These are phyloP conservation scores for Heliconius melpomene DNA, from an alignment of 1,140 invertebrate species.

Conservation along the genomic window DNA sequence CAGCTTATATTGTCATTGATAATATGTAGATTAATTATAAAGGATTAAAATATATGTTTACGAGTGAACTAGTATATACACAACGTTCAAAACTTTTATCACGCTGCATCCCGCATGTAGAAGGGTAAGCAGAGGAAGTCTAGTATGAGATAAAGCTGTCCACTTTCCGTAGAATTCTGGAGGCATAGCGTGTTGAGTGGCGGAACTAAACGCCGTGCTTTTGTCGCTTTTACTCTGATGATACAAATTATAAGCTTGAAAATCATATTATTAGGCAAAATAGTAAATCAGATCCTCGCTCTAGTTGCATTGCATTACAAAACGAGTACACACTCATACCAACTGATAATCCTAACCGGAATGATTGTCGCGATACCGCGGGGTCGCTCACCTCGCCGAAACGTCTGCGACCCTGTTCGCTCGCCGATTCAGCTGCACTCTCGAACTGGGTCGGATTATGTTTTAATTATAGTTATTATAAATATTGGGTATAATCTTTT, in stretches of 20 bases:
- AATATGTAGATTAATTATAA: slow-evolving; percentile 8
- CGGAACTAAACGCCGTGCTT: too few species aligned
- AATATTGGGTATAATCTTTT: not conserved
- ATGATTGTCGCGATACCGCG: slow-evolving; percentile 59
- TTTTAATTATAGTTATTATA: not conserved
- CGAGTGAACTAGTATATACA: not conserved
- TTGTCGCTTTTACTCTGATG: not conserved
- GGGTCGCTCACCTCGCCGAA: slow-evolving; percentile 70
- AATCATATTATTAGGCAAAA: not conserved
- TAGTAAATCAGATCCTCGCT: slow-evolving; percentile 52
- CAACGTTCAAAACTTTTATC: too few species aligned
- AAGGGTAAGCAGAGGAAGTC: too few species aligned
- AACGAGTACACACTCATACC: slow-evolving; percentile 18
- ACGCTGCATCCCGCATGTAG: too few species aligned
- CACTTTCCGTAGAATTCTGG: too few species aligned
- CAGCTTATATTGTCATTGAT: slow-evolving; percentile 11
- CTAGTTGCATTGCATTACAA: slow-evolving; percentile 45
- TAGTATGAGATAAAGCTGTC: too few species aligned
- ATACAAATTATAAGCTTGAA: not conserved
- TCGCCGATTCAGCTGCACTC: slow-evolving; percentile 47
- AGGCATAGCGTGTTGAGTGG: too few species aligned
- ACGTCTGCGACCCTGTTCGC: slow-evolving; percentile 66
- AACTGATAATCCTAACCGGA: slow-evolving; percentile 61
- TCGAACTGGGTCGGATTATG: slow-evolving; percentile 42
- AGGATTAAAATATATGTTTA: not conserved